These are phyloP conservation scores for Agrotis clavis DNA, from an alignment of 2,888 invertebrate species.

Conservation along the genomic window DNA sequence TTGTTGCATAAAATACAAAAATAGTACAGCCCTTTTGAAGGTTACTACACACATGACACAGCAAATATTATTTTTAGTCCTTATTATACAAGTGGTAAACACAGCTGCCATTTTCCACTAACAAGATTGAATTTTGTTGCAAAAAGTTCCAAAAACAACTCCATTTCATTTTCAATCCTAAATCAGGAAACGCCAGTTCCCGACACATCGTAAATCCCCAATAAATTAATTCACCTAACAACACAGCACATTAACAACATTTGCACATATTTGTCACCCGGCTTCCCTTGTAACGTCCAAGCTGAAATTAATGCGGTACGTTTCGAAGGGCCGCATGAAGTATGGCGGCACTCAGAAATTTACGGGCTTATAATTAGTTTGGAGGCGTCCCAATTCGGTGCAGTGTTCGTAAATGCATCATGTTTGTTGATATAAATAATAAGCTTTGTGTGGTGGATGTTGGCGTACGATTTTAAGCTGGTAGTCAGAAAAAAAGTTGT, in stretches of 20 bases:
- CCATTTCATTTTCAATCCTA: constrained; percentile 19
- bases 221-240: constrained; percentile 58
- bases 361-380: constrained; percentile 83
- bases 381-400: constrained; percentile 80
- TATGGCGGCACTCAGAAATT: constrained; percentile 72
- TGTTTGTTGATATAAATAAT: constrained; percentile 49
- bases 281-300: constrained; percentile 72
- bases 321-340: constrained; percentile 70
- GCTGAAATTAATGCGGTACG: constrained; percentile 69
- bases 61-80: not conserved
- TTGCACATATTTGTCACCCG: constrained; percentile 66
- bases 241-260: constrained; percentile 61
- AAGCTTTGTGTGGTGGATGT: constrained; percentile 37
- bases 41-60: not conserved
- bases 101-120: not conserved
- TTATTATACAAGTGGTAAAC: not conserved
- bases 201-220: constrained; percentile 28
- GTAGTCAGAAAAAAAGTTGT: not conserved
- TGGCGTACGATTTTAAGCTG: constrained; percentile 1
- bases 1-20: not conserved
- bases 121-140: not conserved
- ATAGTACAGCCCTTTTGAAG: not conserved
- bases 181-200: constrained; percentile 50
- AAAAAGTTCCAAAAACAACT: constrained; percentile 5
- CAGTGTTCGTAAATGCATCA: constrained; percentile 65